These are phyloP conservation scores for Cantharis rufa DNA, from an alignment of 2,888 invertebrate genomes.

Conservation along the genomic window DNA sequence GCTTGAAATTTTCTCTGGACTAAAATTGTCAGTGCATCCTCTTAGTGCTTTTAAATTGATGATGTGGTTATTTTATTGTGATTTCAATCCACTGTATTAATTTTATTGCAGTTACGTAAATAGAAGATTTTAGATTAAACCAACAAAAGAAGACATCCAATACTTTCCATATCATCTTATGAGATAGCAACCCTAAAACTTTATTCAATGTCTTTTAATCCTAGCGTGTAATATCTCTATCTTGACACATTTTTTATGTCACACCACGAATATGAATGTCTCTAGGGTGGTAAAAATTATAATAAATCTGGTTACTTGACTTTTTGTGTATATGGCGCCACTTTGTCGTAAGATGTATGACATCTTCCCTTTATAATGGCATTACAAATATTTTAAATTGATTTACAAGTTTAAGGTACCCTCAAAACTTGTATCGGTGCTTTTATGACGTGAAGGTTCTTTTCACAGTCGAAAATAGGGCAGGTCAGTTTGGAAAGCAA, in stretches of 20 bases:
- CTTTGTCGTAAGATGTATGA: conserved; percentile 7
- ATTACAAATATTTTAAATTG: conserved; percentile 16
- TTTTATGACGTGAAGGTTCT: conserved; percentile 23
- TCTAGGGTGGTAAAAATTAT: background rate
- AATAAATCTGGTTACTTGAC: background rate
- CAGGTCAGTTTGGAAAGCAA: conserved; percentile 24
- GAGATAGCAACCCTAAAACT: background rate
- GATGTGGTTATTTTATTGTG: background rate
- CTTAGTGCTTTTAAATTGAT: background rate
- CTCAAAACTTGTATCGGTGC: conserved; percentile 3
- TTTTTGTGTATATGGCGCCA: conserved; percentile 14
- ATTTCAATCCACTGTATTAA: background rate
- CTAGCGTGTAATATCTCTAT: conserved; percentile 16
- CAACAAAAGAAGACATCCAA: background rate
- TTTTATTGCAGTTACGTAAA: background rate
- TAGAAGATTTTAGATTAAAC: background rate
- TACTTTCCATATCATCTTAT: background rate
- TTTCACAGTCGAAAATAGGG: conserved; percentile 17
- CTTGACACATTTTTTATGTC: conserved; percentile 13
- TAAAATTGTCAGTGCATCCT: too few species aligned
- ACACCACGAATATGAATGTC: background rate
- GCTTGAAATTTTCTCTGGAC: too few species aligned
- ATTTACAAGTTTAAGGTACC: conserved; percentile 21
- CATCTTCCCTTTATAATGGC: conserved; percentile 9
- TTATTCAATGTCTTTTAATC: background rate